These are phyloP conservation scores for Ophion slaviceki DNA, from an alignment of 2,888 invertebrate genomes.

Conservation along the genomic window DNA sequence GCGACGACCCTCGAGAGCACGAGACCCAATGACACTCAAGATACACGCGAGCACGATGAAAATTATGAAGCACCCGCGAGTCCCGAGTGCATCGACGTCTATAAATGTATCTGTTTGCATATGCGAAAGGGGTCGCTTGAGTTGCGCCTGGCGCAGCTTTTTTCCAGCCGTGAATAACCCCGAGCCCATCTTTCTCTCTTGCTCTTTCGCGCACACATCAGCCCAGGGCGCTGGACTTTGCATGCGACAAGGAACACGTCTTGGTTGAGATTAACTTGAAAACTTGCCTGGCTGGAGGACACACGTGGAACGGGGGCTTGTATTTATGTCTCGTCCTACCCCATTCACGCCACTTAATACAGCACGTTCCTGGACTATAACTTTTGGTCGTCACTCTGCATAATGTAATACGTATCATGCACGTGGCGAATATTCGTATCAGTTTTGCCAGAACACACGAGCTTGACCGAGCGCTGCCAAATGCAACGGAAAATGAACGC, in stretches of 20 bases:
- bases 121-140: conserved; percentile 20
- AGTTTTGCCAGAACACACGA: not conserved
- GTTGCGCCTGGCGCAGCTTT: conserved; percentile 26
- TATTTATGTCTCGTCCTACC: conserved; percentile 33
- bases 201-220: conserved; percentile 2
- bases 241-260: conserved; percentile 45
- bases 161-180: conserved; percentile 36
- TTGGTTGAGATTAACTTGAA: conserved; percentile 56
- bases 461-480: not conserved
- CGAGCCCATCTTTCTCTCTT: not conserved
- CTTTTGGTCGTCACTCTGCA: conserved; percentile 26
- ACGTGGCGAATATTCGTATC: conserved; percentile 12
- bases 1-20: conserved; percentile 26
- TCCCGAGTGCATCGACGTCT: not conserved
- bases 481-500: not conserved
- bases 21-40: conserved; percentile 42
- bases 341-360: conserved; percentile 6
- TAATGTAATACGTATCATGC: not conserved
- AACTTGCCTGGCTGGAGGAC: conserved; percentile 43
- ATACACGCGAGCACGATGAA: conserved; percentile 41
- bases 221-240: conserved; percentile 36
- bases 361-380: conserved; percentile 39
- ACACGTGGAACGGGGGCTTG: conserved; percentile 49
- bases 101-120: not conserved
- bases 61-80: conserved; percentile 44